Evolutionary conservation across 2,888 invertebrate species (phyloP), one percentile per base, ranked within the genome.

Genomic region (Petrolisthes manimaculis): DNA sequence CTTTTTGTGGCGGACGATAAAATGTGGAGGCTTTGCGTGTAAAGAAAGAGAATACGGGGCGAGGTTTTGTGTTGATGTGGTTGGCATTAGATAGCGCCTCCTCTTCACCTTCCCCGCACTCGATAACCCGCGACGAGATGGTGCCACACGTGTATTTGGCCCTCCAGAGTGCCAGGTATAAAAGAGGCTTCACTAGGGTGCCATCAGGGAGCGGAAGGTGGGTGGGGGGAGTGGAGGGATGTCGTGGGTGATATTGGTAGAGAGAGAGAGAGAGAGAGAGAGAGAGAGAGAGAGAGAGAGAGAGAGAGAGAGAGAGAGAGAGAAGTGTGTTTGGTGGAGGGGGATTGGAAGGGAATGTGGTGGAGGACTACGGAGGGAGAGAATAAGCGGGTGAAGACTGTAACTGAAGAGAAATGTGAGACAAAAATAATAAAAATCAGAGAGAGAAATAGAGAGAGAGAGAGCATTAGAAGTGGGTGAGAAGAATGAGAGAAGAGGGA

Each of bases 51-150:
- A 61, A 61, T 61, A 61, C 61, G 61, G 61, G 61, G 61, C 71
- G 71, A 18, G 5, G 12, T 18, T 86, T 86, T 86, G 85, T 86
- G 79, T 86, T 86, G 79, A 86, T 86, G 78, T n/a, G n/a, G n/a
- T 67, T 69, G 79, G 61, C n/a, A 71, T 86, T 80, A 79, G 37
- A 71, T n/a, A n/a, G 69, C 85, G 69, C n/a, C 80, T 51, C n/a
- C 85, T 80, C 85, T 69, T 79, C 84, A 84, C 84, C 84, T 67
- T 78, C 51, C 61, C 78, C n/a, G n/a, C 71, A 51, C 80, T 74
- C 85, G 67, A 86, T 86, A 71, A 79, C 79, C 71, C 69, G 55
- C 54, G 69, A 80, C 85, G 79, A 79, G 85, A 80, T 69, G 85
- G 79, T 21, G 80, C 69, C 61, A 18, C 51, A 51, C 21, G 77